Conservation (phyloP, 2,888 invertebrate genomes). For the Drosophila villosipedis region DNA sequence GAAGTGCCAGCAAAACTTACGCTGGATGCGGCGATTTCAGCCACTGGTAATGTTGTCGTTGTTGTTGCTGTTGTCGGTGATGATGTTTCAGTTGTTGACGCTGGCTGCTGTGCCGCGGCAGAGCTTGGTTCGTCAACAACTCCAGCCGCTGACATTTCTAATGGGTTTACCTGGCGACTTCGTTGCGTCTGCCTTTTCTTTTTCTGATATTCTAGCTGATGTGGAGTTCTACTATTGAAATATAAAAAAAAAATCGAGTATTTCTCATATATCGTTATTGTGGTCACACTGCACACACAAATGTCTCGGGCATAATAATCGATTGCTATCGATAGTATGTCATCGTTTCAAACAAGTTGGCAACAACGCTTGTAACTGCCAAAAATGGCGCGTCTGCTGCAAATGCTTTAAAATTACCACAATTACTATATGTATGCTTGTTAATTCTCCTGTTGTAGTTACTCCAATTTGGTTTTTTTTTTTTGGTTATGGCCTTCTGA, state of each 20-base stretch:
- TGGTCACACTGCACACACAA: slow-evolving; percentile 33
- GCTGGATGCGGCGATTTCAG: slow-evolving; percentile 85
- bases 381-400: background rate
- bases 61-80: slow-evolving; percentile 33
- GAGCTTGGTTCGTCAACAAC: slow-evolving; percentile 63
- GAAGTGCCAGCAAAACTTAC: slow-evolving; percentile 71
- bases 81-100: slow-evolving; percentile 50
- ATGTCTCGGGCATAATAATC: background rate
- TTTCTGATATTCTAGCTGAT: slow-evolving; percentile 61
- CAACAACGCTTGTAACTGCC: slow-evolving; percentile 10
- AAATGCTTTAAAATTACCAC: background rate
- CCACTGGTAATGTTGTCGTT: slow-evolving; percentile 51
- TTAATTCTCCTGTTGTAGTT: background rate
- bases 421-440: background rate
- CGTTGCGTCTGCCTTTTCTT: slow-evolving; percentile 18
- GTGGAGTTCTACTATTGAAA: slow-evolving; percentile 49
- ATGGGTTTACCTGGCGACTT: slow-evolving; percentile 27
- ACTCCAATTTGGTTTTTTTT: background rate
- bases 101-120: slow-evolving; percentile 40
- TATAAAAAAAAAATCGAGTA: slow-evolving; percentile 10
- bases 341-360: slow-evolving; percentile 17
- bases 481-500: background rate
- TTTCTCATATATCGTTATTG: slow-evolving; percentile 2
- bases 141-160: slow-evolving; percentile 68
- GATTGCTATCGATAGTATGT: slow-evolving; percentile 6